phyloP scores from a whole-genome alignment of 2,113 vertebrate genomes.

The Bubo bubo region DNA sequence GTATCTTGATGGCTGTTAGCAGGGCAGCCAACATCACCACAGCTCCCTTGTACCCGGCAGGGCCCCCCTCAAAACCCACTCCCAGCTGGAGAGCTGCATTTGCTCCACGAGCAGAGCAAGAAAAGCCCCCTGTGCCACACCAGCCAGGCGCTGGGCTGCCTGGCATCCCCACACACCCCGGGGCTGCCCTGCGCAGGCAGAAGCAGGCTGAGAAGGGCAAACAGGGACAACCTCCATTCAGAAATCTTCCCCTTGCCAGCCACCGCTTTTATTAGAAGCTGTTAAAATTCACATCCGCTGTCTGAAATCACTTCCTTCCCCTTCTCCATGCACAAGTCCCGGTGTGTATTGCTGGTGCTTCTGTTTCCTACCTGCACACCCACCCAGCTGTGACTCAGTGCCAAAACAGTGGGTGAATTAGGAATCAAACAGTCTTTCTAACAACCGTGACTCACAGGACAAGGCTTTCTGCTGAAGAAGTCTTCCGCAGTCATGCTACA shows the following conservation, averaged over 20 bases:
- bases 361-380: conserved; percentile 37
- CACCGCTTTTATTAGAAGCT: background rate
- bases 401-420: background rate
- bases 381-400: conserved; percentile 62
- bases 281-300: background rate
- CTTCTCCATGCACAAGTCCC: background rate
- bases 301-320: conserved; percentile 16
- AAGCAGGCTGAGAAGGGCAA: background rate
- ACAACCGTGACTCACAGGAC: conserved; percentile 53
- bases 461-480: background rate
- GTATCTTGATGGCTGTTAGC: accelerated
- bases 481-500: background rate
- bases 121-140: background rate
- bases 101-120: accelerated
- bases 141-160: background rate
- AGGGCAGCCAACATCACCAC: background rate
- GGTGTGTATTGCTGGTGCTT: background rate
- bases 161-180: accelerated
- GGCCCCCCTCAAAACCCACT: background rate
- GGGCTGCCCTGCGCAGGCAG: background rate
- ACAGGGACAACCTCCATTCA: background rate
- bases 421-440: conserved; percentile 37
- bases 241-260: background rate
- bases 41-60: background rate
- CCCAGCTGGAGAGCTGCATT: background rate